Percentiles rank a stretch among this genome's conserved stretches.
Conservation (phyloP, 2,797 vertebrate genomes). For the Paedocypris micromegethes region DNA sequence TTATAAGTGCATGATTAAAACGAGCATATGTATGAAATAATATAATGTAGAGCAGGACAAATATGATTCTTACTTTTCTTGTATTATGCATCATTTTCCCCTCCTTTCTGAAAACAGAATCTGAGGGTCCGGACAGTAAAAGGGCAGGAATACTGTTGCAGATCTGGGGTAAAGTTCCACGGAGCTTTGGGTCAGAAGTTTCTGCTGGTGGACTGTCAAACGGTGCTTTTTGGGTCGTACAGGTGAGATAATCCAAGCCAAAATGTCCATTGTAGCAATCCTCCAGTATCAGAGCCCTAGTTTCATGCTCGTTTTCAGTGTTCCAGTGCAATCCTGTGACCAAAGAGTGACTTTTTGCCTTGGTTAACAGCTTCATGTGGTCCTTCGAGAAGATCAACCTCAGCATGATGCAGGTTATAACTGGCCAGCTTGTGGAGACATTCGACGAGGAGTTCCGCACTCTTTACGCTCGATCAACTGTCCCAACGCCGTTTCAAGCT, state of each 20-base stretch:
- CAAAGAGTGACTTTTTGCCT: conserved; percentile 47
- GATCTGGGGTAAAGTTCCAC: conserved; percentile 88
- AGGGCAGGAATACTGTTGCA: conserved; percentile 90
- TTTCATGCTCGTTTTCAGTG: too few species aligned
- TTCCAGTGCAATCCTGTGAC: too few species aligned
- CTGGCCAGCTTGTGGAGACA: conserved; percentile 85
- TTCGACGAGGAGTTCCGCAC: conserved; percentile 96
- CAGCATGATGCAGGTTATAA: conserved; percentile 96
- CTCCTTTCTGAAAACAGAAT: conserved; percentile 71
- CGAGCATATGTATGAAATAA: not conserved
- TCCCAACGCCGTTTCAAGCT: conserved; percentile 70
- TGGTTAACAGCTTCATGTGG: conserved; percentile 85
- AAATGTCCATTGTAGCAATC: not conserved
- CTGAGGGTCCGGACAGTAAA: conserved; percentile 90
- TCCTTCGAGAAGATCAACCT: conserved; percentile 94
- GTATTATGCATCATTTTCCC: conserved; percentile 33
- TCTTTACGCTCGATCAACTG: conserved; percentile 82
- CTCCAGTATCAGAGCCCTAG: too few species aligned
- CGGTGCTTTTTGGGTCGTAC: conserved; percentile 91
- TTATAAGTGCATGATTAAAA: not conserved
- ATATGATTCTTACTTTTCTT: conserved; percentile 7
- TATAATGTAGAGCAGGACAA: conserved; percentile 4
- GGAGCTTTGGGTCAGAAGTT: conserved; percentile 92
- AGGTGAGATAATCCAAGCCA: conserved; percentile 72
- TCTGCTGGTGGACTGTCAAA: conserved; percentile 88